phyloP scores from a whole-genome alignment of 2,888 invertebrate genomes.

The Macaria notata region DNA sequence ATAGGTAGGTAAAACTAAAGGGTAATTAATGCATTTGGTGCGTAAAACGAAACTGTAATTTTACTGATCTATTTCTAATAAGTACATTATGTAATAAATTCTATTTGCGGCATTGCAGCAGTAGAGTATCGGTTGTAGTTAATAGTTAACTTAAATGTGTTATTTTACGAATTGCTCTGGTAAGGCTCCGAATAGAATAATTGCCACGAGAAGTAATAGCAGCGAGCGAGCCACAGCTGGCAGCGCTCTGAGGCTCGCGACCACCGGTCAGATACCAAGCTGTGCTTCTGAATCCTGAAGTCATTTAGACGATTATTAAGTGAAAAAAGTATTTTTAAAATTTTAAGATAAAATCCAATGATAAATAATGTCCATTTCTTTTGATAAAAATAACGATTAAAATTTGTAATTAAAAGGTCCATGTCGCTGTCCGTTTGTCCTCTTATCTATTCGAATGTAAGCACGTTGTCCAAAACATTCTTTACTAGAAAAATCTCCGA shows the following conservation, averaged over 20 bases:
- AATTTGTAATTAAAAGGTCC: conserved; percentile 41
- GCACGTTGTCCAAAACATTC: conserved; percentile 56
- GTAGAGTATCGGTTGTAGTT: too few relatives aligned
- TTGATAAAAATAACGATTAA: conserved; percentile 44
- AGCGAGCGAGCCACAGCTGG: too few relatives aligned
- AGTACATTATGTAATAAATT: too few relatives aligned
- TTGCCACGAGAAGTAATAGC: conserved; percentile 31
- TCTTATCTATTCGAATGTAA: conserved; percentile 52
- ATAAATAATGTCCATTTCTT: conserved; percentile 59
- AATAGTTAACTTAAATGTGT: too few relatives aligned
- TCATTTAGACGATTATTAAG: conserved; percentile 44
- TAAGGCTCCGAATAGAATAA: conserved; percentile 24
- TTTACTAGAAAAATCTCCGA: conserved; percentile 41
- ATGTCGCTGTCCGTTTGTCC: conserved; percentile 67
- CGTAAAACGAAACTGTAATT: too few relatives aligned
- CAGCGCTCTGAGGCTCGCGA: too few relatives aligned
- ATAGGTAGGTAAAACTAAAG: too few relatives aligned
- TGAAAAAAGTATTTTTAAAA: conserved; percentile 47
- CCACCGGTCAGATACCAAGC: conserved; percentile 2
- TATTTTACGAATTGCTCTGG: not conserved
- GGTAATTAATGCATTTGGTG: too few relatives aligned
- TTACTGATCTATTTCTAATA: too few relatives aligned
- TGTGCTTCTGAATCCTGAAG: conserved; percentile 31
- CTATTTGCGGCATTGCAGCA: too few relatives aligned
- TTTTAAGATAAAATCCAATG: conserved; percentile 49